A percentile compares a stretch with the other conserved stretches of the same genome.
These are phyloP conservation scores for Tridacna crocea DNA, from an alignment of 2,888 invertebrate genomes.

Conservation along the genomic window DNA sequence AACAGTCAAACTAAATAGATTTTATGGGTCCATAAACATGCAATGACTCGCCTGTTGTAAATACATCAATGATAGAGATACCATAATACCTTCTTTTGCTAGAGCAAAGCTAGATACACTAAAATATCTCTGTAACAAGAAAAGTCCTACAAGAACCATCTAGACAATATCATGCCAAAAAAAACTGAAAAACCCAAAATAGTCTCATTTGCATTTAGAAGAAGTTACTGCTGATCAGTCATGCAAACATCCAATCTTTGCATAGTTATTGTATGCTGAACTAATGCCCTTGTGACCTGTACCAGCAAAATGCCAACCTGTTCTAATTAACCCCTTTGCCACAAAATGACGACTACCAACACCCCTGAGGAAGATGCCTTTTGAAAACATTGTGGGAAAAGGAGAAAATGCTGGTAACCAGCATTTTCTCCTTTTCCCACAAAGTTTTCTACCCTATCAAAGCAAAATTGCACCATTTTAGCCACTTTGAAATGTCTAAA, in stretches of 20 bases:
- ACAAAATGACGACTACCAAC: not conserved
- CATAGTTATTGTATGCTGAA: not conserved
- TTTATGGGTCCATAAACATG: no score
- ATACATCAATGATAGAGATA: no score
- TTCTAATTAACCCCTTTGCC: not conserved
- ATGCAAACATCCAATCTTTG: not conserved
- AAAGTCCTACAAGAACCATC: no score
- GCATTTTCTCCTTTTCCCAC: not conserved
- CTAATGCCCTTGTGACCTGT: not conserved
- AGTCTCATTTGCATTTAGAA: not conserved
- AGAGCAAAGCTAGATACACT: no score
- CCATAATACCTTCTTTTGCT: no score
- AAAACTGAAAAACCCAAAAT: not conserved
- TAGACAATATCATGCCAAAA: no score
- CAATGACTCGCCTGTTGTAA: no score
- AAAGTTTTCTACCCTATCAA: not conserved
- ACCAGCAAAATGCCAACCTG: not conserved
- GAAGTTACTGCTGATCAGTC: conserved; percentile 1
- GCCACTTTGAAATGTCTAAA: no score
- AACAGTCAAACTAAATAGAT: no score
- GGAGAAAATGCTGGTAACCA: not conserved
- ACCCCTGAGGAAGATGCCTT: no score
- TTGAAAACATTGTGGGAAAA: not conserved
- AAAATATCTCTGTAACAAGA: no score
- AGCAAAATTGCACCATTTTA: no score